Evolutionary conservation across 2,888 invertebrate species (phyloP), one percentile per base, ranked within the genome.

Genomic region (Apotomis capreana): DNA sequence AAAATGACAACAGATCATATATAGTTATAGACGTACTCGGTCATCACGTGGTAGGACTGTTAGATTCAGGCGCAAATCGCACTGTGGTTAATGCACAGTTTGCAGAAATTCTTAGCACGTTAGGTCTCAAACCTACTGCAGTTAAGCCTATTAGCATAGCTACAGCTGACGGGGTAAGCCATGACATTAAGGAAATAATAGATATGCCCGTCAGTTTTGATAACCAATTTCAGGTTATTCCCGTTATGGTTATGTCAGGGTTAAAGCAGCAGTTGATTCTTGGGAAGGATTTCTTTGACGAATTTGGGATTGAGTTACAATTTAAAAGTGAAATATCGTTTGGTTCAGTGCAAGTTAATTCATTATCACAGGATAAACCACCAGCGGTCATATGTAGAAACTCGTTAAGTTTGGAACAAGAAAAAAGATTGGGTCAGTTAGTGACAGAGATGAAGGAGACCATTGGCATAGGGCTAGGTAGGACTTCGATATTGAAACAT

Each of bases 61-160:
- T 74, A 6, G 74, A 74, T 55, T 68, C 72, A 3, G 74, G 74
- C 8, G 72, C 74, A 36, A 70, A 70, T 12, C 36, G 59, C 3
- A 64, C 74, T 8, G 70, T 74, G 0, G 44, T 74, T 0, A 51
- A 44, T 54, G 46, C 57, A 55, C 51, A 46, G 5, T 74, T 55
- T 70, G 74, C 70, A 2, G 37, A 58, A 3, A 60, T 13, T 4
- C 36, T 70, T 10, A 58, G 9, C 9, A 40, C 59, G 10, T 15
- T 74, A 0, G 74, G 74, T 4, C 44, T 74, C 6, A 40, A 58
- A 26, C 12, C 59, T 13, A 62, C 59, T 0, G 49, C 49, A 54
- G 52, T 68, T 8, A 52, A 55, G 1, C 15, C 36, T 3, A 51
- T 74, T 37, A 61, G 63, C 1, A 51, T 74, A 4, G 4, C 62